Evolutionary conservation across 2,888 invertebrate genomes (phyloP), one percentile per base, ranked within the genome.

Genomic region (Arrhopalites spinosus): DNA sequence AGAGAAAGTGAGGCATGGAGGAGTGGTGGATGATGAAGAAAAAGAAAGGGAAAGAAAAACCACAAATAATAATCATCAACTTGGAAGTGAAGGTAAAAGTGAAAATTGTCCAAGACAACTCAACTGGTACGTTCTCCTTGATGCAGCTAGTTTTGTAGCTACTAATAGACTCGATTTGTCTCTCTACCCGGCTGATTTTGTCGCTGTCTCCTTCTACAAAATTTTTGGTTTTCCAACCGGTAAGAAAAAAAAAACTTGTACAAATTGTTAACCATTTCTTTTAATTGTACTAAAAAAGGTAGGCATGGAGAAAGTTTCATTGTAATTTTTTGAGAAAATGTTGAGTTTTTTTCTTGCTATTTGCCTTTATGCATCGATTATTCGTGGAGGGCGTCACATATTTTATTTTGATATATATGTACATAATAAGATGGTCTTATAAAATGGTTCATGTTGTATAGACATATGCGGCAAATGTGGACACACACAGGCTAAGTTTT

Each of bases 141-240:
- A 98, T 87, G 94, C 95, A 7, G 96, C 98, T 0, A 88, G 91
- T 45, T 93, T 88, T 87, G 92, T 91, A 0, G 89, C 93, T 5
- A 93, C 94, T 20, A 93, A 90, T 85, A 87, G 87, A 73, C 86
- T 98, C 71, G 91, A 98, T 87, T 87, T 98, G 74, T 87, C 89
- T 0, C 83, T 84, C 69, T 87, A 87, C 76, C 89, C 91, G 79
- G 94, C 98, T 2, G 96, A 98, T 86, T 98, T 96, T 88, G 90
- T 97, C 0, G 90, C 91, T 74, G 76, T 98, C 23, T 98, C 98
- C 0, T 98, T 98, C 87, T 98, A 98, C 87, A 98, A 98, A 88
- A 93, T 98, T 84, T 98, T 98, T 87, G 93, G 93, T 25, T 97
- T 93, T 85, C 98, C 98, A 0, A 97, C 97, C 70, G 98, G 82